Evolutionary conservation across 2,888 invertebrate species (phyloP).

Genomic region (Megalurothrips usitatus): DNA sequence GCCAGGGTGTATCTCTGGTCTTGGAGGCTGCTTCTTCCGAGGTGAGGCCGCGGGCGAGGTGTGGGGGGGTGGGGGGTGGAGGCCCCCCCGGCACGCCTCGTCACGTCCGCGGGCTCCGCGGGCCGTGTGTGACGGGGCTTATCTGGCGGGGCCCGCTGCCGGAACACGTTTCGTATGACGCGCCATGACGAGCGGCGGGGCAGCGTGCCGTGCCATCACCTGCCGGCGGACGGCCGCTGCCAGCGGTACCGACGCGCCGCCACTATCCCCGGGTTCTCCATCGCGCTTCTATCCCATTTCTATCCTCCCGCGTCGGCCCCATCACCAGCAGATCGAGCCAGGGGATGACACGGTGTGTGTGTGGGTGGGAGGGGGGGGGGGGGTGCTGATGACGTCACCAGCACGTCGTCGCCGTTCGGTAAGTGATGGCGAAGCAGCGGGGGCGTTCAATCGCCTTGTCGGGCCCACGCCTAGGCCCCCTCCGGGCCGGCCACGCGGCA

Average conservation of each 20-base stretch:
- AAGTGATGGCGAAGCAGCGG: background rate
- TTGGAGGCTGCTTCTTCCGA: too few relatives aligned
- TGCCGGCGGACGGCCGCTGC: background rate
- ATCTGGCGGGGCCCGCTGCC: background rate
- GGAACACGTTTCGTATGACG: slow-evolving; percentile 24
- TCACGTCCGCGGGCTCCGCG: background rate
- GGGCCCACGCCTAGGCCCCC: too few relatives aligned
- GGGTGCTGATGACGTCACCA: background rate
- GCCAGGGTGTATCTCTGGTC: too few relatives aligned
- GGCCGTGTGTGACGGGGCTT: background rate
- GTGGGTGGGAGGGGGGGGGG: background rate
- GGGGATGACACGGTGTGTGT: background rate
- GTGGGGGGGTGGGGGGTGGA: too few relatives aligned
- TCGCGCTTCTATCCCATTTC: background rate
- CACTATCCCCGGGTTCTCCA: background rate
- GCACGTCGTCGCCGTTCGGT: background rate
- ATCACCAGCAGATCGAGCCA: background rate
- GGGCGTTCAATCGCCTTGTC: too few relatives aligned
- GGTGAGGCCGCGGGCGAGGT: too few relatives aligned
- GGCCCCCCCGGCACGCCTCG: background rate
- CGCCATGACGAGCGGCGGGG: background rate
- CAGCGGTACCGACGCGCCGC: background rate
- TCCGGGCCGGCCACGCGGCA: too few relatives aligned
- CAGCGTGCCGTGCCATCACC: too few relatives aligned
- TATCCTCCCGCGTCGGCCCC: background rate